phyloP scores from a whole-genome alignment of 2,888 invertebrate species.

The Drosophila kokeensis region DNA sequence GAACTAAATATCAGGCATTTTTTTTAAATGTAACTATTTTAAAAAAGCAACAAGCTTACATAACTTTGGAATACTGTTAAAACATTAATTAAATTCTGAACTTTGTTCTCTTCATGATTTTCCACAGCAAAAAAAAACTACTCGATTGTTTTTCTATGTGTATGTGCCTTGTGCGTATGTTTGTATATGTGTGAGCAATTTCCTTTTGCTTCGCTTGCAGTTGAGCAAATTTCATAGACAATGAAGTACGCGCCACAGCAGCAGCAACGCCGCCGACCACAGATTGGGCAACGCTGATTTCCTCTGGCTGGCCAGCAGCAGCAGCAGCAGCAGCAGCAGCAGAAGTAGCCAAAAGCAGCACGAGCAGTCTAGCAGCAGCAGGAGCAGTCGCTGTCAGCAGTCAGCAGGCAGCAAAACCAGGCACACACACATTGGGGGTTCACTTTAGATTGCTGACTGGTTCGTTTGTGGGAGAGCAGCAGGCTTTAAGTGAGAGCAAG shows the following conservation, averaged over 20 bases:
- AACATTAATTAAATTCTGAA: neutral
- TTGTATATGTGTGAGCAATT: constrained; percentile 65
- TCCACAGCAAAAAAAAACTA: neutral
- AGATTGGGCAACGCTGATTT: constrained; percentile 78
- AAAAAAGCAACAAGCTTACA: neutral
- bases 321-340: constrained; percentile 2
- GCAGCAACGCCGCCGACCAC: constrained; percentile 49
- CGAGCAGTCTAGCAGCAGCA: neutral
- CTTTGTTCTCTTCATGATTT: neutral
- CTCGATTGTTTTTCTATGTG: neutral
- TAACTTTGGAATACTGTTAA: neutral
- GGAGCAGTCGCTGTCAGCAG: neutral
- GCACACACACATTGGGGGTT: constrained; percentile 13
- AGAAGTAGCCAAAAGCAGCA: constrained; percentile 19
- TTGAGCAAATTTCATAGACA: constrained; percentile 79
- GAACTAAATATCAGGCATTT: accelerated
- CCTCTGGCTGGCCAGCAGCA: constrained; percentile 52
- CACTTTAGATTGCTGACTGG: constrained; percentile 44
- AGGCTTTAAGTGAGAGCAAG: constrained; percentile 46
- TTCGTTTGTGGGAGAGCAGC: constrained; percentile 19
- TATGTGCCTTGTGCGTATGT: constrained; percentile 18
- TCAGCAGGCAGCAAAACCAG: constrained; percentile 9
- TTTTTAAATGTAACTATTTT: neutral
- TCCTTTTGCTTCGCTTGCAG: constrained; percentile 80
- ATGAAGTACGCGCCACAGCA: constrained; percentile 69